Evolutionary conservation across 2,888 invertebrate species (phyloP).

Genomic region (Andrena praecox): DNA sequence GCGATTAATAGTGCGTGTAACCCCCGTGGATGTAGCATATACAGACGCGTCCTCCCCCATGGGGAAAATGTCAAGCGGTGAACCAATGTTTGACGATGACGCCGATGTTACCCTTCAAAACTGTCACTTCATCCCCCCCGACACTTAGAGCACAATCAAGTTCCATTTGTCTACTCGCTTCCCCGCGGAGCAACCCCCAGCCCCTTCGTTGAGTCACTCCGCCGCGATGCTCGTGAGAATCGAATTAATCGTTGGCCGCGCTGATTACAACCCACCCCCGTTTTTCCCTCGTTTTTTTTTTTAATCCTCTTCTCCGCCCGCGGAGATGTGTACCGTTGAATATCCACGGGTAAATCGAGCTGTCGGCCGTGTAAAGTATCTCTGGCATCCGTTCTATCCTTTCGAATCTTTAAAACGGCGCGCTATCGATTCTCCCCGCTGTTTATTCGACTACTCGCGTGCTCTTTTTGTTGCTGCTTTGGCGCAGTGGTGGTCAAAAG

Average conservation of each 20-base stretch:
- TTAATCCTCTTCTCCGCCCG: neutral
- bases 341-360: conserved; percentile 31
- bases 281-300: neutral
- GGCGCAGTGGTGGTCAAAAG: no score
- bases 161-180: conserved; percentile 70
- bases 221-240: conserved; percentile 59
- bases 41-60: conserved; percentile 28
- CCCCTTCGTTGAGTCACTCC: conserved; percentile 57
- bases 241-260: conserved; percentile 63
- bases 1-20: conserved; percentile 75
- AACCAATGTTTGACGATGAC: conserved; percentile 74
- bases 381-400: neutral
- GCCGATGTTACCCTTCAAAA: conserved; percentile 75
- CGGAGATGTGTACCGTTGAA: neutral
- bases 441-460: neutral
- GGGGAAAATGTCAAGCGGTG: conserved; percentile 76
- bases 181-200: conserved; percentile 29
- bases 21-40: conserved; percentile 38
- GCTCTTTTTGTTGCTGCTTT: neutral
- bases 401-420: conserved; percentile 20
- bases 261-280: neutral
- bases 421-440: conserved; percentile 22
- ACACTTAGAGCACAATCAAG: conserved; percentile 72
- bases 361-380: conserved; percentile 30
- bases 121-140: conserved; percentile 69